phyloP scores from a whole-genome alignment of 1,140 invertebrate species.

The Leucophenga varia region DNA sequence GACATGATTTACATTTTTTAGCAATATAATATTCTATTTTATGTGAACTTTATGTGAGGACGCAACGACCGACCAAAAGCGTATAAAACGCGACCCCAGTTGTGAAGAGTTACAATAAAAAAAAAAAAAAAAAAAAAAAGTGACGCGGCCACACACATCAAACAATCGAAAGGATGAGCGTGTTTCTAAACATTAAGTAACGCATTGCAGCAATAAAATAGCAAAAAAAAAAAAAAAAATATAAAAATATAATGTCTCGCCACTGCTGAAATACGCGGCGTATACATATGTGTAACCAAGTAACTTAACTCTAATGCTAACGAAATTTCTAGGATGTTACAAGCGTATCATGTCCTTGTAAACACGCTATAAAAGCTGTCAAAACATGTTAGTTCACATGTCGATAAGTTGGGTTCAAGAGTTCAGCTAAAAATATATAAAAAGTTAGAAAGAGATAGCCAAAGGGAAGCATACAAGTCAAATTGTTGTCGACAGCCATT shows the following conservation, averaged over 20 bases:
- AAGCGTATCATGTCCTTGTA: conserved; percentile 51
- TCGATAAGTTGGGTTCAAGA: conserved; percentile 45
- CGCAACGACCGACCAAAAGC: too few relatives aligned
- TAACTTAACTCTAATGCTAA: too few relatives aligned
- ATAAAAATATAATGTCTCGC: too few relatives aligned
- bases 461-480: not conserved
- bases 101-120: too few relatives aligned
- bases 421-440: conserved; percentile 20
- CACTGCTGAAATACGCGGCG: too few relatives aligned
- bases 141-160: too few relatives aligned
- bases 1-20: conserved; percentile 48
- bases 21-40: conserved; percentile 48
- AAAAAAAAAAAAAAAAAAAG: too few relatives aligned
- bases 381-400: conserved; percentile 47
- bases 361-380: conserved; percentile 53
- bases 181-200: not conserved
- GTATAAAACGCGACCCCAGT: too few relatives aligned
- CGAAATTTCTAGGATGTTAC: too few relatives aligned
- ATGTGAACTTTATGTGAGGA: conserved; percentile 41
- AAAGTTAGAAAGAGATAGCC: conserved; percentile 4
- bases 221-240: too few relatives aligned
- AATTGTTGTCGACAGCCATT: too few relatives aligned
- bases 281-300: too few relatives aligned
- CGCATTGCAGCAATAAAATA: conserved; percentile 5
- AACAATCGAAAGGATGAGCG: conserved; percentile 6